Conservation (phyloP, 2,113 vertebrate species). For the Empidonax traillii region DNA sequence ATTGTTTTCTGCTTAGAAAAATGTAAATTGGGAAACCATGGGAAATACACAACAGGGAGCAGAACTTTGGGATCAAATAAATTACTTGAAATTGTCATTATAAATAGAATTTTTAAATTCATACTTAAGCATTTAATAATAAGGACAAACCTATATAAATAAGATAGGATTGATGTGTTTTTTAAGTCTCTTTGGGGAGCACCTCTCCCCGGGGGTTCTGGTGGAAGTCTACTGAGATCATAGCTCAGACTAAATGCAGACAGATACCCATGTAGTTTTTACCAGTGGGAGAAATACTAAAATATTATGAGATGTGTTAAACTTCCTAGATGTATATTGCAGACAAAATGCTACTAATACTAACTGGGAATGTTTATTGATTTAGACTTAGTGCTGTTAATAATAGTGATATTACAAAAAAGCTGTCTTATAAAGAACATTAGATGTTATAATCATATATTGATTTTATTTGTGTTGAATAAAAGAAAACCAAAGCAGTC, state of each 20-base stretch:
- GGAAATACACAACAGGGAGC: not conserved
- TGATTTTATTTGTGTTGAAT: not conserved
- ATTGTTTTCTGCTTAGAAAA: not conserved
- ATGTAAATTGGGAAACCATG: not conserved
- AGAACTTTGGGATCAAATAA: not conserved
- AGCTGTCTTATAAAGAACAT: not conserved
- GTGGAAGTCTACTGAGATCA: not conserved
- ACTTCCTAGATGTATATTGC: not conserved
- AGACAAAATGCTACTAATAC: not conserved
- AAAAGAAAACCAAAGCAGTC: not conserved
- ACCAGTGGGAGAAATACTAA: not conserved
- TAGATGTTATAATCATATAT: not conserved
- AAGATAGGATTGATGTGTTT: not conserved
- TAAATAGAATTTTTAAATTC: not conserved
- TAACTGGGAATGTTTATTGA: not conserved
- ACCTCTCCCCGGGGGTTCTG: not conserved
- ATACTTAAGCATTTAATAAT: not conserved
- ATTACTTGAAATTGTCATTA: not conserved
- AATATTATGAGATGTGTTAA: not conserved
- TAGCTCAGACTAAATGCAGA: not conserved
- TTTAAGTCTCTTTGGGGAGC: not conserved
- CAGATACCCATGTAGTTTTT: not conserved
- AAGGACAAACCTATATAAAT: not conserved
- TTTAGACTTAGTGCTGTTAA: not conserved
- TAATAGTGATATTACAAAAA: not conserved